Evolutionary conservation across 2,113 vertebrate genomes (phyloP).

Genomic region (Mesoclemmys tuberculata): DNA sequence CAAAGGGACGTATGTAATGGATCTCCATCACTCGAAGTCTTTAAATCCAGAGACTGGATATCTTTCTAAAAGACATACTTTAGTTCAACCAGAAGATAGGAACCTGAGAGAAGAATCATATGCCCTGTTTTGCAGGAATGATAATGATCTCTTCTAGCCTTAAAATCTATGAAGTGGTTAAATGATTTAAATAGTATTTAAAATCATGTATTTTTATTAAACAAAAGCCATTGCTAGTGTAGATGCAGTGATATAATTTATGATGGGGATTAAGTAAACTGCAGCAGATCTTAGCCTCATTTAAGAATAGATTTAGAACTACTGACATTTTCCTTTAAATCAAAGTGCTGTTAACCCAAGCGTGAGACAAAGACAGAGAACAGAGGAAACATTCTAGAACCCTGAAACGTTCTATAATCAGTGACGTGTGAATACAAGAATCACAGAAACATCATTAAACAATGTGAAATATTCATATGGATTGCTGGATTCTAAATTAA

Average conservation of each 20-base stretch:
- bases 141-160: not conserved
- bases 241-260: not conserved
- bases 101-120: not conserved
- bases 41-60: not conserved
- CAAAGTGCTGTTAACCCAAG: not conserved
- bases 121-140: not conserved
- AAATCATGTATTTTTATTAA: not conserved
- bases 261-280: not conserved
- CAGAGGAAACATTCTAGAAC: not conserved
- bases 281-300: not conserved
- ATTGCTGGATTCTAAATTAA: constrained; percentile 12
- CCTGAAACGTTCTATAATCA: not conserved
- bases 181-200: not conserved
- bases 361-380: not conserved
- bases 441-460: constrained; percentile 5
- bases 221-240: not conserved
- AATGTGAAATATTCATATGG: constrained; percentile 23
- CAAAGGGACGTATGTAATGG: not conserved
- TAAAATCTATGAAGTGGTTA: not conserved
- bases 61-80: not conserved
- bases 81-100: not conserved
- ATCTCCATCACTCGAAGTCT: not conserved
- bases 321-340: not conserved
- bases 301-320: not conserved
- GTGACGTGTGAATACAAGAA: constrained; percentile 1